phyloP scores from a whole-genome alignment of 1,140 invertebrate genomes.

The Ostrea edulis region DNA sequence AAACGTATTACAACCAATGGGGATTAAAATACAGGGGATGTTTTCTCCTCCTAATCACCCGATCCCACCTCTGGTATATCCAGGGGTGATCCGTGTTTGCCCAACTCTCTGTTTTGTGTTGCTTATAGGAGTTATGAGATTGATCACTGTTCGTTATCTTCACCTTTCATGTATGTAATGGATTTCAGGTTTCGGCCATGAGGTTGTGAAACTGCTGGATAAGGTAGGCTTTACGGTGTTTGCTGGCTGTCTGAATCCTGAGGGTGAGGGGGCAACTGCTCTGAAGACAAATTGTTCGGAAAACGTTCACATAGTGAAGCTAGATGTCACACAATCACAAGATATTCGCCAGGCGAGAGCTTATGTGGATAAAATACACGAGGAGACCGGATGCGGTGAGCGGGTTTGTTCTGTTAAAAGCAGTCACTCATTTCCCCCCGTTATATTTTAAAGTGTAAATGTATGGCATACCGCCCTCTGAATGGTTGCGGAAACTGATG shows the following conservation, averaged over 20 bases:
- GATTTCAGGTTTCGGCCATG: conserved; percentile 69
- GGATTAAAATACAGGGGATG: background rate
- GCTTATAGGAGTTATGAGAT: too few species aligned
- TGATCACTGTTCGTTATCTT: too few species aligned
- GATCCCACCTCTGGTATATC: too few species aligned
- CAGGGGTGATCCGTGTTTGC: too few species aligned
- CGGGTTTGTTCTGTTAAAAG: too few species aligned
- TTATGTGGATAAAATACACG: conserved; percentile 17
- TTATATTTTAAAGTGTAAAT: too few species aligned
- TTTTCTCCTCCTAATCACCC: too few species aligned
- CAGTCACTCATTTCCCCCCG: too few species aligned
- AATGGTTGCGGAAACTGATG: too few species aligned
- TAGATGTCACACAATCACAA: conserved; percentile 62
- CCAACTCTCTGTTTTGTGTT: too few species aligned
- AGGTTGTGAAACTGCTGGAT: conserved; percentile 77
- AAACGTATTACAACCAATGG: too few species aligned
- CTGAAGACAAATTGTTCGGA: conserved; percentile 69
- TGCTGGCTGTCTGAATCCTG: conserved; percentile 85
- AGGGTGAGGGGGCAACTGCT: conserved; percentile 76
- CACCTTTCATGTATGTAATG: background rate
- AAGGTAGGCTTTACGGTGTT: conserved; percentile 78
- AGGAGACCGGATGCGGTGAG: background rate
- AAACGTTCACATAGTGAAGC: conserved; percentile 69
- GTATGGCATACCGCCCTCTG: too few species aligned
- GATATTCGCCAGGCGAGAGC: background rate